Percentiles rank a stretch among this genome's conserved stretches.
Evolutionary conservation across 1,140 invertebrate genomes (phyloP).

Genomic region (Subanguina moxae): DNA sequence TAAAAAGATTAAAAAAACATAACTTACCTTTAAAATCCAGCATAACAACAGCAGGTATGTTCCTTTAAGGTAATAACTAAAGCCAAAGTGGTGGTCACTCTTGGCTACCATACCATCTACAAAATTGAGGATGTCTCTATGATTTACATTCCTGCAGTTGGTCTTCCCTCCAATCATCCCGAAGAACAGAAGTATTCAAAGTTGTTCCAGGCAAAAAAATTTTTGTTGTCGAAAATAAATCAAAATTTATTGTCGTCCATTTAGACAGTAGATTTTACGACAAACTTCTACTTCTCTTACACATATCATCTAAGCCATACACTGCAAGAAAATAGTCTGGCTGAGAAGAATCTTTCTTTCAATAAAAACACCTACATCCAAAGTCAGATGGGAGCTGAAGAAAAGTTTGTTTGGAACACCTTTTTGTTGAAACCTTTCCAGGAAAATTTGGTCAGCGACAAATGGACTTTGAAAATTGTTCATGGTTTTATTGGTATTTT

Average conservation of each 20-base stretch:
- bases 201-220: slow-evolving; percentile 46
- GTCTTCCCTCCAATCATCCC: slow-evolving; percentile 22
- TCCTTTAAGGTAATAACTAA: slow-evolving; percentile 52
- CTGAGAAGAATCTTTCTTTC: slow-evolving; percentile 21
- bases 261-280: slow-evolving; percentile 56
- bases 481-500: slow-evolving; percentile 54
- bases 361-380: slow-evolving; percentile 28
- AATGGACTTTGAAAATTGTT: slow-evolving; percentile 53
- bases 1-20: not conserved
- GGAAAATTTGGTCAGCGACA: slow-evolving; percentile 36
- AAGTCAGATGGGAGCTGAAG: slow-evolving; percentile 32
- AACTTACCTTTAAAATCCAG: not conserved
- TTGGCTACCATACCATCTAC: slow-evolving; percentile 54
- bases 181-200: slow-evolving; percentile 55
- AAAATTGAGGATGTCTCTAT: slow-evolving; percentile 58
- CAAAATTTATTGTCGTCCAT: no score
- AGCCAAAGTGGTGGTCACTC: slow-evolving; percentile 44
- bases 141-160: slow-evolving; percentile 49
- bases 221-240: no score
- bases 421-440: slow-evolving; percentile 54
- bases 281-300: slow-evolving; percentile 60
- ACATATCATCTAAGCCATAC: slow-evolving; percentile 56
- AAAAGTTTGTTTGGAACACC: slow-evolving; percentile 58
- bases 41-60: no score
- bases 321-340: slow-evolving; percentile 55